Evolutionary conservation across 2,888 invertebrate genomes (phyloP).

Genomic region (Hydriomena furcata): DNA sequence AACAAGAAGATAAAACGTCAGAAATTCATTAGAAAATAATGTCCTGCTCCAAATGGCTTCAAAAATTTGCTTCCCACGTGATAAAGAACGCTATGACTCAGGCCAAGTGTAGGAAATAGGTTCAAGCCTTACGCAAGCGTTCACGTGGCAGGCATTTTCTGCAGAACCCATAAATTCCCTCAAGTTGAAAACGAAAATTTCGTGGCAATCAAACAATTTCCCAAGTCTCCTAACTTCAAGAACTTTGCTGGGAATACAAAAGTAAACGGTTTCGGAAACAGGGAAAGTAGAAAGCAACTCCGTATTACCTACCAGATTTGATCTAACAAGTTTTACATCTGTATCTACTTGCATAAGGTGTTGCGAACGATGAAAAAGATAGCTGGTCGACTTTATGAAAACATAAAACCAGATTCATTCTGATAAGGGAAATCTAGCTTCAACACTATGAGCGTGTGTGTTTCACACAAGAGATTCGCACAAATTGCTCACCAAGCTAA

Average conservation of each 20-base stretch:
- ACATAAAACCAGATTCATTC: conserved; percentile 25
- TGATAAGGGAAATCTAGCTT: conserved; percentile 24
- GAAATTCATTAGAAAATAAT: conserved; percentile 1
- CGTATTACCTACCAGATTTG: conserved; percentile 36
- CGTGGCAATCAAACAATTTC: conserved; percentile 45
- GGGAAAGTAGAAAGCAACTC: conserved; percentile 37
- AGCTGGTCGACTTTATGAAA: conserved; percentile 21
- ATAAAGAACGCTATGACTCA: conserved; percentile 32
- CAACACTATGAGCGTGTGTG: background rate
- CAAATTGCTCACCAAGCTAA: background rate
- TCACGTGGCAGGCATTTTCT: conserved; percentile 24
- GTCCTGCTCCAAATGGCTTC: conserved; percentile 3
- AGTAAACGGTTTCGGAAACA: conserved; percentile 40
- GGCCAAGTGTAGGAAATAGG: conserved; percentile 15
- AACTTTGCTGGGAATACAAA: conserved; percentile 44
- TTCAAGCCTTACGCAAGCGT: conserved; percentile 28
- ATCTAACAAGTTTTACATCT: conserved; percentile 33
- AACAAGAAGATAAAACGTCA: background rate
- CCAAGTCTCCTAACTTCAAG: conserved; percentile 40
- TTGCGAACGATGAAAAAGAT: conserved; percentile 26
- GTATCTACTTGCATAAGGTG: conserved; percentile 32
- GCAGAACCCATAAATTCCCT: conserved; percentile 27
- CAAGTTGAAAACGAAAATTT: conserved; percentile 38
- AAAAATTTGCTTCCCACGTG: conserved; percentile 27
- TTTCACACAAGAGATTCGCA: background rate